Evolutionary conservation across 2,888 invertebrate species (phyloP).

Genomic region (Copidosoma aretas): DNA sequence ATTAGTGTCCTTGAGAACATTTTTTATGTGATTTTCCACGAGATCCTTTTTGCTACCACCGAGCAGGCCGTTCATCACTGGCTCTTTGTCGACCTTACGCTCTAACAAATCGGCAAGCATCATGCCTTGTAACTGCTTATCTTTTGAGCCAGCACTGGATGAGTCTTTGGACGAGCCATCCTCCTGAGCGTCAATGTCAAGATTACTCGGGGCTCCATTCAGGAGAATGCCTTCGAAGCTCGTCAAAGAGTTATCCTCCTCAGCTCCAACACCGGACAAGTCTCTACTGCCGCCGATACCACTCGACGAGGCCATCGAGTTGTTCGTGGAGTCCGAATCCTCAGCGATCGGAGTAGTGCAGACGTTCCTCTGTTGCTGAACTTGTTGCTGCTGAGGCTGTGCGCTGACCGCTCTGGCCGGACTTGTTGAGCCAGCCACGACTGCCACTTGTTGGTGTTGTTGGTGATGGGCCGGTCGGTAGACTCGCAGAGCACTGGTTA

Average conservation of each 20-base stretch:
- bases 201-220: conserved; percentile 66
- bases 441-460: conserved; percentile 38
- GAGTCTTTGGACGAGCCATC: conserved; percentile 66
- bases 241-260: conserved; percentile 70
- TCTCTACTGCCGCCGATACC: conserved; percentile 63
- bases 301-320: conserved; percentile 68
- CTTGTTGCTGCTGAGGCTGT: conserved; percentile 28
- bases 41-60: conserved; percentile 67
- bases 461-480: conserved; percentile 53
- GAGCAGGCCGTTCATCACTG: conserved; percentile 68
- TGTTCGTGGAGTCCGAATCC: conserved; percentile 65
- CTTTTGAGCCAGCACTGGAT: conserved; percentile 59
- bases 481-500: conserved; percentile 43
- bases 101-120: conserved; percentile 86
- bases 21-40: conserved; percentile 67
- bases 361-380: conserved; percentile 29
- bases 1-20: conserved; percentile 58
- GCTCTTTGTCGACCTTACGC: conserved; percentile 73
- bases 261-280: conserved; percentile 64
- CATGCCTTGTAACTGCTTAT: conserved; percentile 67
- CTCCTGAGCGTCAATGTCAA: conserved; percentile 67
- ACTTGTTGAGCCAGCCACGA: background rate
- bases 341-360: conserved; percentile 57
- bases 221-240: conserved; percentile 71
- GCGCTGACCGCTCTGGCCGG: background rate